Conservation (phyloP, 2,113 vertebrate species). For the Stercorarius parasiticus region DNA sequence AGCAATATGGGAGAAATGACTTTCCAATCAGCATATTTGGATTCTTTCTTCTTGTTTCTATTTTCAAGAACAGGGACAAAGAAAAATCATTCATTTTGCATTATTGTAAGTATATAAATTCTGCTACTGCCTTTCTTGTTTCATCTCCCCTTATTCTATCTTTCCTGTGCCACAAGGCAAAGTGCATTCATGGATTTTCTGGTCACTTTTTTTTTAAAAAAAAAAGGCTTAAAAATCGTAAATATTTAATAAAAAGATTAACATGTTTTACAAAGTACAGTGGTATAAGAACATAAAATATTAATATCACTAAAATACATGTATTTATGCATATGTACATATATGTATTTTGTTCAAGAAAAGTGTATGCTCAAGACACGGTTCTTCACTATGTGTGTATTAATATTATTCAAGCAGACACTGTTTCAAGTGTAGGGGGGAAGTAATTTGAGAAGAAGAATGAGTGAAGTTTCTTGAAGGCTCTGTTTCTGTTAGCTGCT, state of each 20-base stretch:
- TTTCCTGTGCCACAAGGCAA: neutral
- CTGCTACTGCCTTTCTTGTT: neutral
- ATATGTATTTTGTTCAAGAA: neutral
- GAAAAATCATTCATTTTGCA: neutral
- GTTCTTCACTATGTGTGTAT: neutral
- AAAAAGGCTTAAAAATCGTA: neutral
- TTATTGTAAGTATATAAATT: neutral
- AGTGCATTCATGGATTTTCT: neutral
- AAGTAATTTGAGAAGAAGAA: neutral
- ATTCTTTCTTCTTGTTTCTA: neutral
- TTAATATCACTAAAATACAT: neutral
- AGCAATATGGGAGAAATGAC: neutral
- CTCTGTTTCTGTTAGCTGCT: neutral
- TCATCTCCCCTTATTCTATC: neutral
- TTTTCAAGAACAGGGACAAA: neutral
- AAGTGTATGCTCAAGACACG: neutral
- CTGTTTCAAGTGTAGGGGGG: neutral
- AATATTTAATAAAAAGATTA: neutral
- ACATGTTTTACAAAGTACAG: neutral
- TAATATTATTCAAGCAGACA: neutral
- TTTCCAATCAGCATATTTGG: neutral
- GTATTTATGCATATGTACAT: neutral
- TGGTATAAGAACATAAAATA: neutral
- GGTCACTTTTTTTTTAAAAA: neutral
- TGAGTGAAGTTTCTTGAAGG: neutral